Evolutionary conservation across 2,888 invertebrate genomes (phyloP), one percentile per base, ranked within the genome.

Genomic region (Rosalia funebris): DNA sequence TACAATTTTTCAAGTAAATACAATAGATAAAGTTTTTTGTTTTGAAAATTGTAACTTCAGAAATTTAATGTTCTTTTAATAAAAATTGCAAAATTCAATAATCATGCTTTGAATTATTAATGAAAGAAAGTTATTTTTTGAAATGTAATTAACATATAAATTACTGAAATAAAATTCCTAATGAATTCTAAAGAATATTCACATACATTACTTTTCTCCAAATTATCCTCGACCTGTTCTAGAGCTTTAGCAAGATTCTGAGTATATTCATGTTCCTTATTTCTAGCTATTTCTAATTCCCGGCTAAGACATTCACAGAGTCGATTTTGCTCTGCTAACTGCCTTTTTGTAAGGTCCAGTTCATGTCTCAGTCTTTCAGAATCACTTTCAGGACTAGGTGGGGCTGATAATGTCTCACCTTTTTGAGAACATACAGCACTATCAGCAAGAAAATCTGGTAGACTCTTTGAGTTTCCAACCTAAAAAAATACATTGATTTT

Each of bases 391-490:
- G 78, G 77, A 59, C 75, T 80, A 41, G 75, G 75, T 5, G 64
- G 57, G 3, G 65, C 62, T 34, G 71, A 65, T 15, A 61, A 25
- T 48, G 68, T 69, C 31, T 72, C 75, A 25, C 73, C 71, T 63
- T 74, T 76, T 46, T 73, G 74, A 45, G 79, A 73, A 52, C 80
- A 79, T 71, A 83, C 87, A 14, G 90, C 89, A 2, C 89, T 89
- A 73, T 91, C 90, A 1, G 89, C 88, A 20, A 91, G 82, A 76
- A 91, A 91, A 72, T 90, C 90, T 1, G 90, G 90, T 63, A 91
- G 79, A 67, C 86, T 85, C 77, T 87, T 85, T 46, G 84, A 83
- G 32, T 83, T 82, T 37, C 80, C 83, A 16, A 82, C 76, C 76
- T 82, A 62, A 25, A 65, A 71, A 61, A 25, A 25, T 5, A 25